Conservation (phyloP, 2,797 vertebrate species). For the Pseudopleuronectes americanus region DNA sequence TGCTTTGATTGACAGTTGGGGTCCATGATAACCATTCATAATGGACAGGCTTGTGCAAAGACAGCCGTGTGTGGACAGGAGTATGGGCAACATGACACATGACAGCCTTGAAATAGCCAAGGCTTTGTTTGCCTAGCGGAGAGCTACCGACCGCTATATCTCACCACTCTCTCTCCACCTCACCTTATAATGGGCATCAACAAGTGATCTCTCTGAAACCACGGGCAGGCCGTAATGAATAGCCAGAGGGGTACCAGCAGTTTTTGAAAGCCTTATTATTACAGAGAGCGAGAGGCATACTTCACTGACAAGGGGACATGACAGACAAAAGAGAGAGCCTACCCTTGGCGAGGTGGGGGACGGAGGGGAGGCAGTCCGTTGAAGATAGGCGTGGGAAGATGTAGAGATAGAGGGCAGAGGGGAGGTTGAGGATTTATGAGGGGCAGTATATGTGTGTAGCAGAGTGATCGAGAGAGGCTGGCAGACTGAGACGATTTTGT, state of each 20-base stretch:
- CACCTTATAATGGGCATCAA: conserved; percentile 45
- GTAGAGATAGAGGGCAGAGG: conserved; percentile 41
- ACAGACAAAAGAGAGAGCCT: conserved; percentile 35
- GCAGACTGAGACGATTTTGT: conserved; percentile 5
- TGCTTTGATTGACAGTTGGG: conserved; percentile 53
- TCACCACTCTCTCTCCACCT: conserved; percentile 1
- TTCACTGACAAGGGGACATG: conserved; percentile 48
- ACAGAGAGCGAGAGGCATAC: conserved; percentile 43
- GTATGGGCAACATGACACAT: conserved; percentile 66
- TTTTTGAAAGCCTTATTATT: conserved; percentile 66
- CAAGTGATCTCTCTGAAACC: conserved; percentile 58
- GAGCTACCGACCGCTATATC: conserved; percentile 10
- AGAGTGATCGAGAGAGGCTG: background rate
- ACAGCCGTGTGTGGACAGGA: conserved; percentile 47
- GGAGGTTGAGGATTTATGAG: conserved; percentile 46
- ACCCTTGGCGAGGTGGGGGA: background rate
- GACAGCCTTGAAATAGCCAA: conserved; percentile 65
- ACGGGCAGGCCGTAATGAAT: conserved; percentile 39
- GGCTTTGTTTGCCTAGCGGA: conserved; percentile 58
- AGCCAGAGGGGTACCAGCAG: conserved; percentile 25
- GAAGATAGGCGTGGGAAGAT: conserved; percentile 28
- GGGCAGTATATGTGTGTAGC: background rate
- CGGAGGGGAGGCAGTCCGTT: conserved; percentile 17
- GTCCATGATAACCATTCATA: conserved; percentile 54
- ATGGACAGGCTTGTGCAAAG: conserved; percentile 60